A percentile compares a stretch with the other conserved stretches of the same genome.
phyloP scores from a whole-genome alignment of 2,888 invertebrate species.

The Caenorhabditis macrosperma region DNA sequence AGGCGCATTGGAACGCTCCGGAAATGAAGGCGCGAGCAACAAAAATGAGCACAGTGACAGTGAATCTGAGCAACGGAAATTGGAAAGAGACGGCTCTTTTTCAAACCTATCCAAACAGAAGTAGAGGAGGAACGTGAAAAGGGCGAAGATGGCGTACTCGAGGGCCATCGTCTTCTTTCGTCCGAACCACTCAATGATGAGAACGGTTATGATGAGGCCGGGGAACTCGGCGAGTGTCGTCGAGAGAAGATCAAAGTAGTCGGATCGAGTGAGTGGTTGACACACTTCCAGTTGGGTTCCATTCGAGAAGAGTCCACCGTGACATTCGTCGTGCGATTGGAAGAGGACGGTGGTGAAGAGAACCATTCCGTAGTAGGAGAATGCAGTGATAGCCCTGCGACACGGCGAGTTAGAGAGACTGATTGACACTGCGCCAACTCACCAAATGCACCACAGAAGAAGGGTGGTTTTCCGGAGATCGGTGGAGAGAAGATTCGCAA shows the following conservation, averaged over 20 bases:
- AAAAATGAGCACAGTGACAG: constrained; percentile 89
- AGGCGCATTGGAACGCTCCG: constrained; percentile 94
- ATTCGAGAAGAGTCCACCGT: constrained; percentile 68
- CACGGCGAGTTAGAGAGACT: not conserved
- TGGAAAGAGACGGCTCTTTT: not conserved
- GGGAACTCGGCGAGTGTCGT: constrained; percentile 96
- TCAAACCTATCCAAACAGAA: constrained; percentile 83
- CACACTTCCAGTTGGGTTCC: constrained; percentile 80
- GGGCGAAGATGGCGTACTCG: constrained; percentile 90
- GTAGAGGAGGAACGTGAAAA: constrained; percentile 85
- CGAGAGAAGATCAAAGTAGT: constrained; percentile 94
- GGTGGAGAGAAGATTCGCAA: constrained; percentile 84
- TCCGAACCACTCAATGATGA: constrained; percentile 91
- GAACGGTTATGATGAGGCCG: constrained; percentile 89
- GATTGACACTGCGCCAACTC: constrained; percentile 69
- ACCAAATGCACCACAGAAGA: constrained; percentile 95
- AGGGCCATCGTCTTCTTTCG: constrained; percentile 93
- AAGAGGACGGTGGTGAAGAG: constrained; percentile 94
- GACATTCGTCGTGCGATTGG: constrained; percentile 83
- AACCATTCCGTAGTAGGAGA: constrained; percentile 95
- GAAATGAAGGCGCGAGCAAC: constrained; percentile 92
- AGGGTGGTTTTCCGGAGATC: constrained; percentile 90
- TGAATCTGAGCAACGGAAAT: constrained; percentile 71
- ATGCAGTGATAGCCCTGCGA: constrained; percentile 85
- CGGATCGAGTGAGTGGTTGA: constrained; percentile 86